Conservation (phyloP, 2,797 vertebrate genomes). For the Sciurus carolinensis region DNA sequence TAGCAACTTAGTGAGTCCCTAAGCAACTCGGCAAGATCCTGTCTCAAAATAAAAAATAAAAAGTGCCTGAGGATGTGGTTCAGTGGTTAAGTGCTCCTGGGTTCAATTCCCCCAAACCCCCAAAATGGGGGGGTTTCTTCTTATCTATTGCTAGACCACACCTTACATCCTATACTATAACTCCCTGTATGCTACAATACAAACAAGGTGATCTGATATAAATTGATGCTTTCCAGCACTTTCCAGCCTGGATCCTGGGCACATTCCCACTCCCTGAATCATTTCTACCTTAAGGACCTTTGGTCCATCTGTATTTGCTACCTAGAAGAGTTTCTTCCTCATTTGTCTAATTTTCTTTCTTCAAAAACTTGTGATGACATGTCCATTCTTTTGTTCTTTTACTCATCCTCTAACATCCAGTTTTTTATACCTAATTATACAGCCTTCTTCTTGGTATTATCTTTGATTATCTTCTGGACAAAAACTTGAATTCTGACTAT, state of each 20-base stretch:
- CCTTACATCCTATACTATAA: neutral
- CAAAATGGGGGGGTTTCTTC: no score
- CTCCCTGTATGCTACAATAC: neutral
- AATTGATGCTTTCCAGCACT: neutral
- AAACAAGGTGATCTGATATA: neutral
- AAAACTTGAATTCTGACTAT: neutral
- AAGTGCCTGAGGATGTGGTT: no score
- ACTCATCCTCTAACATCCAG: neutral
- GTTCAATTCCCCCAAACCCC: no score
- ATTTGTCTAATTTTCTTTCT: neutral
- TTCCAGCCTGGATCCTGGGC: neutral
- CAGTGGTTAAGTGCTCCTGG: no score
- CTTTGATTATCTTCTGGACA: neutral
- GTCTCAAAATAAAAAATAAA: no score
- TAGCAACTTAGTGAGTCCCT: no score
- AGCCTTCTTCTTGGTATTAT: neutral
- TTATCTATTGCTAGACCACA: neutral
- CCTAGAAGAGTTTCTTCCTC: neutral
- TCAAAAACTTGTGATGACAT: neutral
- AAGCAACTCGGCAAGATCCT: no score
- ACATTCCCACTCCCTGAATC: neutral
- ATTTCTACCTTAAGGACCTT: neutral
- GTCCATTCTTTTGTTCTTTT: conserved; percentile 8
- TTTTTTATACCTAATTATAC: neutral
- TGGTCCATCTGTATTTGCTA: neutral